These are phyloP conservation scores for Cyanoliseus patagonus DNA, from an alignment of 2,113 vertebrate genomes.

Conservation along the genomic window DNA sequence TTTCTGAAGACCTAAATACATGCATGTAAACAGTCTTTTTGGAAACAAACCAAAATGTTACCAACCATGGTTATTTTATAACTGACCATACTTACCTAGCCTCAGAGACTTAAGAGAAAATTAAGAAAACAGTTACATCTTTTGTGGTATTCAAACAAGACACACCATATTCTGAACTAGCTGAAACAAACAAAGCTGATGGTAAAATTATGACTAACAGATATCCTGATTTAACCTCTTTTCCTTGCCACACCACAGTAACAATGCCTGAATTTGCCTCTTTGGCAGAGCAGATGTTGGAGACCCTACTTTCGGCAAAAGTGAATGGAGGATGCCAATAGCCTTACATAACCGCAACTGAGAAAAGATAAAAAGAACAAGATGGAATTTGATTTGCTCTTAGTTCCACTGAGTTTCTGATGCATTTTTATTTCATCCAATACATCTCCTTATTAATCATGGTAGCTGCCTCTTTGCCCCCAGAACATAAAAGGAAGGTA, in stretches of 20 bases:
- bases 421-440: neutral
- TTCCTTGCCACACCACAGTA: neutral
- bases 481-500: neutral
- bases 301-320: neutral
- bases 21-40: neutral
- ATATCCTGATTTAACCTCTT: neutral
- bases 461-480: rapidly evolving
- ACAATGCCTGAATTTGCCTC: neutral
- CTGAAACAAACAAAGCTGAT: neutral
- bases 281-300: neutral
- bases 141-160: neutral
- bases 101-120: neutral
- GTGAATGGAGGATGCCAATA: neutral
- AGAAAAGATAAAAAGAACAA: neutral
- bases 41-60: neutral
- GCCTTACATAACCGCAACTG: rapidly evolving
- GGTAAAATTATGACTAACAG: neutral
- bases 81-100: neutral
- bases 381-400: neutral
- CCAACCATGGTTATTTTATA: neutral
- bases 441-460: neutral
- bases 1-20: neutral
- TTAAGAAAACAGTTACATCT: neutral
- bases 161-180: neutral
- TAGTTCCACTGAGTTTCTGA: neutral